Evolutionary conservation across 2,888 invertebrate genomes (phyloP), one percentile per base, ranked within the genome.

Genomic region (Amblyjoppa proteus): DNA sequence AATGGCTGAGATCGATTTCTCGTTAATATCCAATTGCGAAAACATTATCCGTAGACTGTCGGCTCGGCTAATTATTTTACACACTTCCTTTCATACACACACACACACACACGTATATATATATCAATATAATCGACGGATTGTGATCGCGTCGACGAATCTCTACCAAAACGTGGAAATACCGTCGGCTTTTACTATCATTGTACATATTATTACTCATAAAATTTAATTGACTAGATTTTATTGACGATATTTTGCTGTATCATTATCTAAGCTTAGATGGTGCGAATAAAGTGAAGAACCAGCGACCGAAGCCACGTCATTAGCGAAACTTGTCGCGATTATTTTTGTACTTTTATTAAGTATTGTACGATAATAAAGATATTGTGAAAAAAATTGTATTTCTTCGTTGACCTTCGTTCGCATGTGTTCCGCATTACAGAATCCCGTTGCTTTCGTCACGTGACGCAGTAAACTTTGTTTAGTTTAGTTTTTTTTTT

Each of bases 331-430:
- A 74, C 49, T 31, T 73, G 45, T 90, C 89, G 88, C 89, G 87
- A 87, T 88, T 90, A 91, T 90, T 92, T 92, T 91, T 90, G 84
- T 90, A 91, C 89, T 88, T 87, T 89, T 90, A 91, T 88, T 90
- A 91, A 90, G 89, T 90, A 88, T 81, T 81, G 88, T 84, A 34
- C 31, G 88, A 88, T 73, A 90, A 91, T 90, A 89, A 91, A 90
- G 87, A 87, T 89, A 87, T 86, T 77, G 87, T 87, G 86, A 89
- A 87, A 89, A 87, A 74, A 75, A 66, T 61, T 25, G 6, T 71
- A 28, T 41, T 38, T 28, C 34, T 51, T 16, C 38, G 28, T 20
- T 20, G 31, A 51, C 53, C 31, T 71, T 68, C 41, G 68, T 13
- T 45, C 13, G 4, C 0, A 13, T 20, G 9, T 38, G 41, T 41